These are phyloP conservation scores for Rhynchomys soricoides DNA, from an alignment of 2,113 vertebrate genomes.

Conservation along the genomic window DNA sequence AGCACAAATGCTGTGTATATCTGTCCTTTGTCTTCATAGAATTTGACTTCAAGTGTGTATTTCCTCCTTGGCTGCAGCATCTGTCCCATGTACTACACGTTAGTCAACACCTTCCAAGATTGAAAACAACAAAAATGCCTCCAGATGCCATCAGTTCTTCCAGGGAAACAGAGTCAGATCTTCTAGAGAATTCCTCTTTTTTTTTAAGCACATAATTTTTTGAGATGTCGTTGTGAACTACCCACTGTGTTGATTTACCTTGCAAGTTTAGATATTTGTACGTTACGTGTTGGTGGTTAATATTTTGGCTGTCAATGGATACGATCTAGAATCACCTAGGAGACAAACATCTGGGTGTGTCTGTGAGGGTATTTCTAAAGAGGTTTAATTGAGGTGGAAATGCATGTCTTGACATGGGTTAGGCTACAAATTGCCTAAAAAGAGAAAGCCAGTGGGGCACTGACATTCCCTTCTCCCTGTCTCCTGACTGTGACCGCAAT, in stretches of 20 bases:
- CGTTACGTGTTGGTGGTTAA: neutral
- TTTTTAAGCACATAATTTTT: slow-evolving; percentile 16
- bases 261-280: neutral
- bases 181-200: neutral
- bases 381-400: neutral
- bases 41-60: slow-evolving; percentile 9
- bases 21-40: neutral
- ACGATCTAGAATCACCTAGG: too few relatives aligned
- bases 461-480: neutral
- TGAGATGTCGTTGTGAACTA: neutral
- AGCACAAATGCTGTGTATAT: neutral
- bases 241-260: neutral
- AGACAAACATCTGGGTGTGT: too few relatives aligned
- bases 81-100: neutral
- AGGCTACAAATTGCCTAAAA: neutral
- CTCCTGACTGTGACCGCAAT: neutral
- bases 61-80: neutral
- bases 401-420: neutral
- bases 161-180: neutral
- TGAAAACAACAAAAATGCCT: neutral
- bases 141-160: neutral
- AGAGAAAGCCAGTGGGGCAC: neutral
- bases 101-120: neutral
- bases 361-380: too few relatives aligned
- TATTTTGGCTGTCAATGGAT: too few relatives aligned